Evolutionary conservation across 2,888 invertebrate species (phyloP).

Genomic region (Graphium colonna): DNA sequence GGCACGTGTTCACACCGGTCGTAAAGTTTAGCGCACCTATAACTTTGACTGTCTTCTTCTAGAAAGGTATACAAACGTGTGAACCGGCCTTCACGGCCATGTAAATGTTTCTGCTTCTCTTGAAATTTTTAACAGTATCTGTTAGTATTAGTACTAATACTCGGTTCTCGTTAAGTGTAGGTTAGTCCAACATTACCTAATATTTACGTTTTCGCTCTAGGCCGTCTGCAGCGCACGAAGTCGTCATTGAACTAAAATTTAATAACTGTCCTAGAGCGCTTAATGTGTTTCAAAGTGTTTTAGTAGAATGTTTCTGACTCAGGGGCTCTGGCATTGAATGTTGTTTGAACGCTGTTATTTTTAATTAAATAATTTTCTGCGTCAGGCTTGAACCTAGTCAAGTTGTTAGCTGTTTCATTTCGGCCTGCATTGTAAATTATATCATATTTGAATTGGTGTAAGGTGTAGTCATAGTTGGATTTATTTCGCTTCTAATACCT

Average conservation of each 20-base stretch:
- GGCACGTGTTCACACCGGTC: too few relatives aligned
- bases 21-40: not conserved
- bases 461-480: not conserved
- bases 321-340: not conserved
- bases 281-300: not conserved
- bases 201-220: constrained; percentile 32
- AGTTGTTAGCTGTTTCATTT: too few relatives aligned
- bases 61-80: too few relatives aligned
- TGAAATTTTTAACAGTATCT: too few relatives aligned
- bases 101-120: too few relatives aligned
- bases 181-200: constrained; percentile 26
- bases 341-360: constrained; percentile 4
- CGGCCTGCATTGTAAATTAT: not conserved
- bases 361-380: constrained; percentile 6
- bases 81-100: not conserved
- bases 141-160: not conserved
- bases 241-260: constrained; percentile 48
- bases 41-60: too few relatives aligned
- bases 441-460: not conserved
- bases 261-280: constrained; percentile 30
- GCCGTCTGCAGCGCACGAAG: constrained; percentile 30
- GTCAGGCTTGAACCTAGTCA: too few relatives aligned
- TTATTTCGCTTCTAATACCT: not conserved
- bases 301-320: constrained; percentile 4
- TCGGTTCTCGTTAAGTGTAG: constrained; percentile 15